Conservation (phyloP, 1,140 invertebrate genomes). For the Papilio helenus region DNA sequence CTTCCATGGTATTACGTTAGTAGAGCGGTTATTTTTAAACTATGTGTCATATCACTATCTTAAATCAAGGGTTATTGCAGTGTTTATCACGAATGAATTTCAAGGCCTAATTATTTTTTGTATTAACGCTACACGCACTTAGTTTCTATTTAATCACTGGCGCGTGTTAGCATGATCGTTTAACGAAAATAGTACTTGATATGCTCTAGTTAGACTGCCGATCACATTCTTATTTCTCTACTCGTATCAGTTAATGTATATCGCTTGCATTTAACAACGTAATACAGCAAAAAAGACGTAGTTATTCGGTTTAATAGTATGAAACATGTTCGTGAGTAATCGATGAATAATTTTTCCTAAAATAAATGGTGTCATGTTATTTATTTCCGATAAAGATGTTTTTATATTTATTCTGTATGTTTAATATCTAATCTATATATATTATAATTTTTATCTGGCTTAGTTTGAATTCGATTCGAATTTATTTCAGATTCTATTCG, state of each 20-base stretch:
- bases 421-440: no score
- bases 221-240: conserved; percentile 7
- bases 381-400: no score
- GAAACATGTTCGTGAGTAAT: background rate
- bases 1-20: no score
- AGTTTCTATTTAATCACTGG: conserved; percentile 24
- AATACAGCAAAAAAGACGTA: background rate
- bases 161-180: conserved; percentile 26
- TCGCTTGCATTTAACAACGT: conserved; percentile 7
- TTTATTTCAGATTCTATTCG: no score
- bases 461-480: no score
- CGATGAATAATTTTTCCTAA: background rate
- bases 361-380: background rate
- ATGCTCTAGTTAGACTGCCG: conserved; percentile 20
- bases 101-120: conserved; percentile 23
- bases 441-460: no score
- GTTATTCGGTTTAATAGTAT: no score
- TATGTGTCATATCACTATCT: background rate
- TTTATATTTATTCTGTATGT: no score
- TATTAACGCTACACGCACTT: conserved; percentile 19
- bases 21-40: background rate
- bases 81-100: conserved; percentile 17
- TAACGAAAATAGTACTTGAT: conserved; percentile 32
- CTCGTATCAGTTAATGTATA: conserved; percentile 3
- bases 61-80: background rate